A percentile compares a stretch with the other conserved stretches of the same genome.
phyloP scores from a whole-genome alignment of 2,888 invertebrate species.

The Orthosia cruda region DNA sequence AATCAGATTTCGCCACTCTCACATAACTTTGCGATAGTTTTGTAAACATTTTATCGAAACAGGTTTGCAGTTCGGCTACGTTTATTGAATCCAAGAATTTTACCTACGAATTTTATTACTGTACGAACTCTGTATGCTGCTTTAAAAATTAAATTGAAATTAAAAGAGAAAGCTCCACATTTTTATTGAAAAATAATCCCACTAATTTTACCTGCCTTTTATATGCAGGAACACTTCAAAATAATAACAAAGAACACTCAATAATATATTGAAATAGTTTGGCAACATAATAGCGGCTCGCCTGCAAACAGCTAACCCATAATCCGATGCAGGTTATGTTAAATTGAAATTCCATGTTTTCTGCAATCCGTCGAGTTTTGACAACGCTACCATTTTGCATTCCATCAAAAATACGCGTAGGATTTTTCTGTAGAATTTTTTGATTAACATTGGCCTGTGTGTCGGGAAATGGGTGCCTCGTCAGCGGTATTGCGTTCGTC shows the following conservation, averaged over 20 bases:
- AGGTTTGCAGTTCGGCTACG: constrained; percentile 2
- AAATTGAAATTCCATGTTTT: constrained; percentile 79
- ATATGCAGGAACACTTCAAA: constrained; percentile 11
- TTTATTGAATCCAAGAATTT: constrained; percentile 34
- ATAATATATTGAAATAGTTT: constrained; percentile 26
- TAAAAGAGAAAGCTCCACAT: neutral
- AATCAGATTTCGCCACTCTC: constrained; percentile 8
- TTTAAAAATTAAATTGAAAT: too few relatives aligned
- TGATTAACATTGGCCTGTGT: constrained; percentile 40
- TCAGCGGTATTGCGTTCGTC: constrained; percentile 16
- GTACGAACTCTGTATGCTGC: neutral
- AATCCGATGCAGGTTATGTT: constrained; percentile 72
- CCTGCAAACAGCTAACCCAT: constrained; percentile 60
- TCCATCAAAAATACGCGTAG: constrained; percentile 60
- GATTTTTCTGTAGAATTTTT: constrained; percentile 45
- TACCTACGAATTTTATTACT: constrained; percentile 11
- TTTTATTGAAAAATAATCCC: neutral
- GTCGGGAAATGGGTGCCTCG: constrained; percentile 27
- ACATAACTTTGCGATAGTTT: constrained; percentile 38
- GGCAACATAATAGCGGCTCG: constrained; percentile 8
- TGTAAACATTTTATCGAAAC: constrained; percentile 39
- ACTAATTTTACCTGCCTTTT: neutral
- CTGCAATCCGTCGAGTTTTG: constrained; percentile 54
- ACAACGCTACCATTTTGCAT: constrained; percentile 54
- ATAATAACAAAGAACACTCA: neutral